Evolutionary conservation across 2,113 vertebrate genomes (phyloP), one percentile per base, ranked within the genome.

Genomic region (Ivindomyrus marchei): DNA sequence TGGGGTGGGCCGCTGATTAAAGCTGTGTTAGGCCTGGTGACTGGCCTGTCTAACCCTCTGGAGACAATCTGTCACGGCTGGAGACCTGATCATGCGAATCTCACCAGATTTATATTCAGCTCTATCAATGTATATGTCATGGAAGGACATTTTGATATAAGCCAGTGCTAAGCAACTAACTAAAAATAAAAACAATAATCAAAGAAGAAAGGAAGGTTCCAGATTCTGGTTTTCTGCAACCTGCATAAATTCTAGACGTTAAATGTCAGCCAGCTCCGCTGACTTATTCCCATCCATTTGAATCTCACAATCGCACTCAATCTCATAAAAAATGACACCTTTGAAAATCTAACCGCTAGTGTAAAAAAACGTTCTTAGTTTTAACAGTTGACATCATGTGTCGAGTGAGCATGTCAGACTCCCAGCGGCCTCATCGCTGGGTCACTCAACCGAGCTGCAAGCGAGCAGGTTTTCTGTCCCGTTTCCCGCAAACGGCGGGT

Each of bases 1-100:
- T 49, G 42, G 46, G 46, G 49, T 92, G 93, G 92, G 94, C 93
- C 92, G 93, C 90, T 94, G 94, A 95, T 80, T 80, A 80, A 80
- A 80, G 31, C 36, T 21, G 13, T 42, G 74, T 80, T 80, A 42
- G 4, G 74, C 6, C 74, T 42, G 42, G 1, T 92, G 94, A 90
- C 93, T 92, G 45, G 11, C 50, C 85, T 36, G 15, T 27, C n/a
- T 46, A 46, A 24, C 39, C 19, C 39, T 85, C 83, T 85, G 39
- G 19, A 42, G 45, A n/a, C 45, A 85, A 85, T 85, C 39, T 9
- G 45, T 85, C 45, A 46, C 3, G 39, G 5, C 70, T 39, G 80
- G 45, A 84, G 42, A 84, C 36, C 27, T 77, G 70, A 2, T 39
- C 36, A 39, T 17, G 70, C 31, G 4, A 13, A 31, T 80, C 36